phyloP scores from a whole-genome alignment of 2,888 invertebrate genomes.

The Iphiclides podalirius region DNA sequence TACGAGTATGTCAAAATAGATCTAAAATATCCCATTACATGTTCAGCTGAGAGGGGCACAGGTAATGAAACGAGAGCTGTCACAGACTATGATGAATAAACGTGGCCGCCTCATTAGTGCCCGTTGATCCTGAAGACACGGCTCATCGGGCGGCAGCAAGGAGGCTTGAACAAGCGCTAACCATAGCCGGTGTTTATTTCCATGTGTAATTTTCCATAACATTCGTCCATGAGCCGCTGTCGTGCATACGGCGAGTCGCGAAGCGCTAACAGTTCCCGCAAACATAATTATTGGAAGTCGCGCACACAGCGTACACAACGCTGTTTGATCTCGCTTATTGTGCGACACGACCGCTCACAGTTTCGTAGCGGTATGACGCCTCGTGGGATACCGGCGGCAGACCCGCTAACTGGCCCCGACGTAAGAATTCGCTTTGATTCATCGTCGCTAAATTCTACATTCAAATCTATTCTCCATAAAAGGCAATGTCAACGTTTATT shows the following conservation, averaged over 20 bases:
- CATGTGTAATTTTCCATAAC: slow-evolving; percentile 44
- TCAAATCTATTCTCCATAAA: too few species aligned
- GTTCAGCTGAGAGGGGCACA: too few species aligned
- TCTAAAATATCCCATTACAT: too few species aligned
- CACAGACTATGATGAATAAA: too few species aligned
- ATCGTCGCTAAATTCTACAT: too few species aligned
- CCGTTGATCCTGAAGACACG: slow-evolving; percentile 19
- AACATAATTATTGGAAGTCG: slow-evolving; percentile 77
- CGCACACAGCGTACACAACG: slow-evolving; percentile 60
- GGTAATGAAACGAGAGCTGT: too few species aligned
- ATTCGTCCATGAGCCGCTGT: slow-evolving; percentile 33
- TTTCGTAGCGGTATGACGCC: too few species aligned
- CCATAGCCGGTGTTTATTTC: slow-evolving; percentile 29
- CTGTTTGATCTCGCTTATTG: slow-evolving; percentile 70
- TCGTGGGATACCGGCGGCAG: too few species aligned
- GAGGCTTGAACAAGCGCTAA: slow-evolving; percentile 21
- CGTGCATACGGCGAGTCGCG: slow-evolving; percentile 36
- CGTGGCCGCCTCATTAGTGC: slow-evolving; percentile 15
- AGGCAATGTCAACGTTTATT: too few species aligned
- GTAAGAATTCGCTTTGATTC: too few species aligned
- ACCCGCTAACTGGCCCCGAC: too few species aligned
- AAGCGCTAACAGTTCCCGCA: slow-evolving; percentile 64
- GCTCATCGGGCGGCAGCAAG: slow-evolving; percentile 11
- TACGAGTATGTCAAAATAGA: too few species aligned
- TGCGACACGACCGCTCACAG: slow-evolving; percentile 44